Percentiles rank a stretch among this genome's conserved stretches.
These are phyloP conservation scores for Tyrannus savana DNA, from an alignment of 2,113 vertebrate genomes.

Conservation along the genomic window DNA sequence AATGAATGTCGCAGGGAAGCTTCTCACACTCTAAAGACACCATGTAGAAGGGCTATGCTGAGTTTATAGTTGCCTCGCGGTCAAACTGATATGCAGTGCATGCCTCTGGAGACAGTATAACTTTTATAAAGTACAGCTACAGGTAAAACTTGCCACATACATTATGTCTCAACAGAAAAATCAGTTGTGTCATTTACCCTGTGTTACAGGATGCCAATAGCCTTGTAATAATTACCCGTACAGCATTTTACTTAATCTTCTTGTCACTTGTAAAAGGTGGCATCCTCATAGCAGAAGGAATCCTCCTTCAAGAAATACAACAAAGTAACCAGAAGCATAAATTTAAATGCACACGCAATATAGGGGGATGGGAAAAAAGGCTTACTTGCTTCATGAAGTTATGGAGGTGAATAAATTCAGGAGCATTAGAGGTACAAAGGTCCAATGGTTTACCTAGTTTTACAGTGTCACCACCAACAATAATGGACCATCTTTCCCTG, in stretches of 20 bases:
- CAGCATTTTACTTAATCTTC: slow-evolving; percentile 45
- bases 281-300: slow-evolving; percentile 15
- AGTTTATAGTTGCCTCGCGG: neutral
- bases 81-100: neutral
- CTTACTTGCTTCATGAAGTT: neutral
- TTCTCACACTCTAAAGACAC: neutral
- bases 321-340: neutral
- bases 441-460: neutral
- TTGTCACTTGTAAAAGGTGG: slow-evolving; percentile 8
- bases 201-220: slow-evolving; percentile 12
- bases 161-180: slow-evolving; percentile 26
- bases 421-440: neutral
- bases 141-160: slow-evolving; percentile 6
- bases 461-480: neutral
- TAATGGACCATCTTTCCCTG: neutral
- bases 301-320: slow-evolving; percentile 7
- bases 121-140: neutral
- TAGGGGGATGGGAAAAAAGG: neutral
- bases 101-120: neutral
- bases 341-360: neutral
- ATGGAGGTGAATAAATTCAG: neutral
- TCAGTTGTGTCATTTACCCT: slow-evolving; percentile 35
- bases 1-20: neutral
- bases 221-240: slow-evolving; percentile 38
- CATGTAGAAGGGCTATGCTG: neutral